Conservation (phyloP, 2,113 vertebrate species). For the Lasiurus cinereus region DNA sequence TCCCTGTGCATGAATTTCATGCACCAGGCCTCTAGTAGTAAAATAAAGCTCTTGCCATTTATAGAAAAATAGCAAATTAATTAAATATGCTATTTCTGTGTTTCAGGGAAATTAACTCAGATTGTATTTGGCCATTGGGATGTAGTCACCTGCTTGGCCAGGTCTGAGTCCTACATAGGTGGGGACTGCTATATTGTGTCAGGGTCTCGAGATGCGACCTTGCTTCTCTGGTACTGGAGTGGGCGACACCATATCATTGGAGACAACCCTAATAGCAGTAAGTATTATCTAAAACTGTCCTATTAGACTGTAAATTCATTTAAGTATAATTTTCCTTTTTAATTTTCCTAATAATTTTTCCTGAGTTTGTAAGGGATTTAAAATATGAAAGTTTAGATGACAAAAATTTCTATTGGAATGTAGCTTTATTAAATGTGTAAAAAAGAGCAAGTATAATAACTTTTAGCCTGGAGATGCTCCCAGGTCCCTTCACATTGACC, state of each 20-base stretch:
- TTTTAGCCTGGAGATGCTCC: background rate
- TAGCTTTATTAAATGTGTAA: background rate
- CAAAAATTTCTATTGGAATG: background rate
- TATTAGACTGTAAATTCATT: background rate
- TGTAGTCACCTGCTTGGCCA: conserved; percentile 97
- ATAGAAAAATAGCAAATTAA: background rate
- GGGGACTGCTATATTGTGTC: conserved; percentile 99
- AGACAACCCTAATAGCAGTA: conserved; percentile 98
- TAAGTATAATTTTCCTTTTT: background rate
- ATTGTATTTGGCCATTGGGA: conserved; percentile 99
- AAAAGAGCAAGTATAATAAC: background rate
- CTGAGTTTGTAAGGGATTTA: background rate
- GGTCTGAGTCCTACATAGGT: conserved; percentile 98
- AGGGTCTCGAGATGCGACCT: conserved; percentile 96
- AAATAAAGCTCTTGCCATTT: conserved; percentile 10
- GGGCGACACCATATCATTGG: conserved; percentile 98
- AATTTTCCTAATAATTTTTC: conserved; percentile 38
- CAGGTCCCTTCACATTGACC: background rate
- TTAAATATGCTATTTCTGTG: conserved; percentile 56
- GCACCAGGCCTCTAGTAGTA: background rate
- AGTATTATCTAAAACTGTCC: conserved; percentile 83
- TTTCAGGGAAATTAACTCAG: conserved; percentile 96
- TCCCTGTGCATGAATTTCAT: no score
- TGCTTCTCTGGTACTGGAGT: conserved; percentile 99
- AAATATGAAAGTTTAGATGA: background rate